Percentiles rank a stretch among this genome's conserved stretches.
Evolutionary conservation across 2,113 vertebrate species (phyloP).

Genomic region (Crotalus tigris): DNA sequence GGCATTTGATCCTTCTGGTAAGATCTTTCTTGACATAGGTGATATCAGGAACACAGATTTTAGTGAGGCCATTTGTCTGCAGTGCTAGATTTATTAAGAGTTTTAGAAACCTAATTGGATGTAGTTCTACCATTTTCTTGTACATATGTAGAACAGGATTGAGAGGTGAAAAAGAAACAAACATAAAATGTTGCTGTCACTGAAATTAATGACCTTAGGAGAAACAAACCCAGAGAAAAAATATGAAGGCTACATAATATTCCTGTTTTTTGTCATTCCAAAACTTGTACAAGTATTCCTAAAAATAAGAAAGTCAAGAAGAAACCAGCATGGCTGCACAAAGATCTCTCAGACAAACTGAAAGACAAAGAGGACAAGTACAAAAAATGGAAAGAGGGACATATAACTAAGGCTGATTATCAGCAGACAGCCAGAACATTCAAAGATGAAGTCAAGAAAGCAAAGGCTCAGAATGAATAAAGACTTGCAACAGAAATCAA

Average conservation of each 20-base stretch:
- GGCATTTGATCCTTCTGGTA: slow-evolving; percentile 73
- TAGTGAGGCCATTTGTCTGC: not conserved
- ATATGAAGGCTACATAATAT: slow-evolving; percentile 4
- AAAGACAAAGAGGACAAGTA: too few relatives aligned
- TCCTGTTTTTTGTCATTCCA: not conserved
- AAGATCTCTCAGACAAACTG: too few relatives aligned
- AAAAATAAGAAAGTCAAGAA: too few relatives aligned
- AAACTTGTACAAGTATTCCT: slow-evolving; percentile 37
- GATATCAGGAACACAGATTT: not conserved
- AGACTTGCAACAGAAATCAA: too few relatives aligned
- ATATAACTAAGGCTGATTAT: too few relatives aligned
- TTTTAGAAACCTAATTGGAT: not conserved
- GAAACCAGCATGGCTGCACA: too few relatives aligned
- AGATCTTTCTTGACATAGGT: slow-evolving; percentile 12
- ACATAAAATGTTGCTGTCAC: not conserved
- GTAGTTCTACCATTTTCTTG: not conserved
- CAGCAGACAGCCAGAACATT: too few relatives aligned
- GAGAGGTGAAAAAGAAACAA: not conserved
- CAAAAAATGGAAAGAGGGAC: too few relatives aligned
- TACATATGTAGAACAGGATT: not conserved
- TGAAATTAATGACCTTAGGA: not conserved
- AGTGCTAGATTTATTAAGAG: not conserved
- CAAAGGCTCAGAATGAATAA: too few relatives aligned
- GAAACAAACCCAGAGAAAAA: not conserved
- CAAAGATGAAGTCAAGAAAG: too few relatives aligned